Evolutionary conservation across 37 sponge, comb jelly and placozoan genomes (phyloP).

Genomic region (Bolinopsis microptera): DNA sequence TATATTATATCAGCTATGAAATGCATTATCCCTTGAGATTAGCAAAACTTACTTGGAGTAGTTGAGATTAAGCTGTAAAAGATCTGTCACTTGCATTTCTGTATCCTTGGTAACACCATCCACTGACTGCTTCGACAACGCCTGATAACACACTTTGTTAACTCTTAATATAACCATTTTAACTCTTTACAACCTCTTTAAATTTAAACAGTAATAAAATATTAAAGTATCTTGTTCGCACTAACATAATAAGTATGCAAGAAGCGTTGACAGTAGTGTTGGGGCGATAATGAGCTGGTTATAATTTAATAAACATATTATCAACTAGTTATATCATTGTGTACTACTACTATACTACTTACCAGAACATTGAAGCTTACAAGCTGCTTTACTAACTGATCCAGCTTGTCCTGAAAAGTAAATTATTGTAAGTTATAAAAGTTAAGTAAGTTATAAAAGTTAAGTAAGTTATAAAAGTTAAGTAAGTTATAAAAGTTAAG

Average conservation of each 20-base stretch:
- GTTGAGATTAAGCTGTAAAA: not conserved
- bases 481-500: no score
- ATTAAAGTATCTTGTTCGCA: no score
- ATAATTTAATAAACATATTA: no score
- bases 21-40: no score
- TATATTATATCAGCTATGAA: no score
- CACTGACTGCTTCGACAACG: not conserved
- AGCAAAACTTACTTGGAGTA: slow-evolving; percentile 38
- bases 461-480: no score
- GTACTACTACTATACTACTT: not conserved
- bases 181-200: not conserved
- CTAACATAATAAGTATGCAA: no score
- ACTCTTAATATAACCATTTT: no score
- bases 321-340: not conserved
- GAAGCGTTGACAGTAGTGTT: not conserved
- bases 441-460: no score
- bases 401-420: slow-evolving; percentile 70
- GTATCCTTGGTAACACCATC: not conserved
- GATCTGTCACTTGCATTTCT: not conserved
- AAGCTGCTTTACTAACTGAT: slow-evolving; percentile 75
- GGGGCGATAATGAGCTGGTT: not conserved
- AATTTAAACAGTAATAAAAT: no score
- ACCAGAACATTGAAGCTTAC: slow-evolving; percentile 80
- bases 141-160: no score
- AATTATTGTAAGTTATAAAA: no score